Conservation (phyloP, 2,113 vertebrate species). For the Pseudorhombus dupliciocellatus region DNA sequence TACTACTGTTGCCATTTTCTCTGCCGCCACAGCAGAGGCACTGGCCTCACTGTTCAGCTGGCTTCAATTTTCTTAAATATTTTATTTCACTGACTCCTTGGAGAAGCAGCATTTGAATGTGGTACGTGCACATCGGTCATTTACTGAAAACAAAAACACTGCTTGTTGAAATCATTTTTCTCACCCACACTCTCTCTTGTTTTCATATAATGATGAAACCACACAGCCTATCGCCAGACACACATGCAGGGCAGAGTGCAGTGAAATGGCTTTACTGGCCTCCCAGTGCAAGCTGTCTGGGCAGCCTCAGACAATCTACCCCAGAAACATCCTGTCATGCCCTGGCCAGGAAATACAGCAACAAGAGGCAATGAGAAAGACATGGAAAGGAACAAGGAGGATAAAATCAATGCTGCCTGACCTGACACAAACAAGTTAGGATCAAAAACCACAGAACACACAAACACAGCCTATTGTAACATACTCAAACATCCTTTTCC, state of each 20-base stretch:
- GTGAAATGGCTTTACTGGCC: conserved; percentile 70
- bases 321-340: conserved; percentile 55
- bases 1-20: conserved; percentile 47
- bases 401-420: conserved; percentile 48
- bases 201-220: conserved; percentile 50
- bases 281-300: conserved; percentile 65
- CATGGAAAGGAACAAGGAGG: conserved; percentile 22
- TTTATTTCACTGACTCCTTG: conserved; percentile 11
- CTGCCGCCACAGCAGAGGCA: conserved; percentile 47
- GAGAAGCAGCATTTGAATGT: conserved; percentile 21
- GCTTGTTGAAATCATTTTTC: conserved; percentile 29
- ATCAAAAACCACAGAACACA: conserved; percentile 48
- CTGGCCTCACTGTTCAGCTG: conserved; percentile 28
- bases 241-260: conserved; percentile 29
- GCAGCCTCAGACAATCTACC: conserved; percentile 56
- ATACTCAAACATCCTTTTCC: conserved; percentile 44
- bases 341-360: conserved; percentile 49
- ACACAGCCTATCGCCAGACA: conserved; percentile 60
- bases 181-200: conserved; percentile 30
- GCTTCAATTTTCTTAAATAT: conserved; percentile 12
- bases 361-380: conserved; percentile 50
- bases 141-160: conserved; percentile 1
- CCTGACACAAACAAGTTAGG: conserved; percentile 47
- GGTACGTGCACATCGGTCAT: background rate
- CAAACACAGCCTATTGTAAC: conserved; percentile 45